phyloP scores from a whole-genome alignment of 2,888 invertebrate genomes.

The Meghimatium bilineatum region DNA sequence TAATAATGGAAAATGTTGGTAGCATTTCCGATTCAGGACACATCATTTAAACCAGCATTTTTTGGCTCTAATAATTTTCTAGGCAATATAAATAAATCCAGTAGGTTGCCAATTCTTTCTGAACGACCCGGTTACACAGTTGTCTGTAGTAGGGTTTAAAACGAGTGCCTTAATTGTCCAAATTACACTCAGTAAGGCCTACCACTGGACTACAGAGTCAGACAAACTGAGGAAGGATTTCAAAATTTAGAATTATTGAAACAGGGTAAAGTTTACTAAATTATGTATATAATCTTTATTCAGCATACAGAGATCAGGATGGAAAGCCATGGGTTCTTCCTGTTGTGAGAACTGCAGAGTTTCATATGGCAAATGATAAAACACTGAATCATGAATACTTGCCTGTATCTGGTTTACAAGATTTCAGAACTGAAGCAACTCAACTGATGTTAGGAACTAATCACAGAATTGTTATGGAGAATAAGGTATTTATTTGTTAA shows the following conservation, averaged over 20 bases:
- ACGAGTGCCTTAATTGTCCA: no score
- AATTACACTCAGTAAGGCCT: no score
- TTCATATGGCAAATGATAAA: constrained; percentile 86
- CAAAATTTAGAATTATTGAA: not conserved
- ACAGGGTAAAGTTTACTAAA: not conserved
- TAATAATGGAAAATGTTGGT: no score
- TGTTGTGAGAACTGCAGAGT: constrained; percentile 93
- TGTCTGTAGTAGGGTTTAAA: no score
- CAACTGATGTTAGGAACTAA: constrained; percentile 90
- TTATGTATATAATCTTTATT: constrained; percentile 7
- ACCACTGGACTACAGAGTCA: no score
- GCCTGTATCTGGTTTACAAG: constrained; percentile 91
- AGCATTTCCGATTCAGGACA: no score
- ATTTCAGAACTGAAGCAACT: constrained; percentile 87
- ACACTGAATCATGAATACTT: constrained; percentile 95
- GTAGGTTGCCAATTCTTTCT: no score
- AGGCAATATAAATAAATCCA: no score
- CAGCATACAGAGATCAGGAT: constrained; percentile 94
- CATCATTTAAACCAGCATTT: no score
- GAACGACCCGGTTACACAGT: no score
- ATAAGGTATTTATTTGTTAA: constrained; percentile 74
- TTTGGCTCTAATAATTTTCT: no score
- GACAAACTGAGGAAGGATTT: no score
- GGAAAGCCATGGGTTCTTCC: constrained; percentile 98
- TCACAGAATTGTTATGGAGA: constrained; percentile 84